phyloP scores from a whole-genome alignment of 2,888 invertebrate species.

The Malthinus flaveolus region DNA sequence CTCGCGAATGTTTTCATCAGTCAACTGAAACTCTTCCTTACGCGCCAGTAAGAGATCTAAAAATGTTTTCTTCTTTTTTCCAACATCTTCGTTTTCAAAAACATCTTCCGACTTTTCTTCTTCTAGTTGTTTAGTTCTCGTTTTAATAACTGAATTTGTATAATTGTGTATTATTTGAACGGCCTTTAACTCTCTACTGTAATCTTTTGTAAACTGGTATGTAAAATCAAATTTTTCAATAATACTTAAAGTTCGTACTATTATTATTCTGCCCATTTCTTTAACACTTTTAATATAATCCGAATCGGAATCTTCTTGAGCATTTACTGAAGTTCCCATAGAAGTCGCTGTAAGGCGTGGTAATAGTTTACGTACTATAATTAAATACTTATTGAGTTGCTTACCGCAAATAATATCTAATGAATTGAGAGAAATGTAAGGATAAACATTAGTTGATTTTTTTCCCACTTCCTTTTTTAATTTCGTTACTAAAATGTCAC shows the following conservation, averaged over 20 bases:
- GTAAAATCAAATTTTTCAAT: conserved; percentile 57
- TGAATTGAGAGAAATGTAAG: conserved; percentile 62
- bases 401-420: conserved; percentile 67
- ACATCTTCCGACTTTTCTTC: background rate
- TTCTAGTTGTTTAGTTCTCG: conserved; percentile 44
- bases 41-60: conserved; percentile 25
- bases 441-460: conserved; percentile 62
- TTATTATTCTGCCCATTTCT: conserved; percentile 47
- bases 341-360: conserved; percentile 69
- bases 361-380: background rate
- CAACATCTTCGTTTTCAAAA: conserved; percentile 9
- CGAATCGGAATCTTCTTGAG: conserved; percentile 69
- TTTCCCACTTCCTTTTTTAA: conserved; percentile 52
- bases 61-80: conserved; percentile 30
- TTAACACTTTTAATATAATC: conserved; percentile 74
- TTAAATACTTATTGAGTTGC: conserved; percentile 15
- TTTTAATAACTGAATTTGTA: conserved; percentile 59
- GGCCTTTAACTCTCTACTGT: conserved; percentile 59
- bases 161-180: conserved; percentile 58
- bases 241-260: conserved; percentile 45
- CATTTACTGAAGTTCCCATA: conserved; percentile 77
- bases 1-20: conserved; percentile 61
- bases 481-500: conserved; percentile 60
- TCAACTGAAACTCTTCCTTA: conserved; percentile 50
- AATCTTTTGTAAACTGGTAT: conserved; percentile 59